Percentiles rank a stretch among this genome's conserved stretches.
phyloP scores from a whole-genome alignment of 2,113 vertebrate species.

The Coryphaenoides rupestris region DNA sequence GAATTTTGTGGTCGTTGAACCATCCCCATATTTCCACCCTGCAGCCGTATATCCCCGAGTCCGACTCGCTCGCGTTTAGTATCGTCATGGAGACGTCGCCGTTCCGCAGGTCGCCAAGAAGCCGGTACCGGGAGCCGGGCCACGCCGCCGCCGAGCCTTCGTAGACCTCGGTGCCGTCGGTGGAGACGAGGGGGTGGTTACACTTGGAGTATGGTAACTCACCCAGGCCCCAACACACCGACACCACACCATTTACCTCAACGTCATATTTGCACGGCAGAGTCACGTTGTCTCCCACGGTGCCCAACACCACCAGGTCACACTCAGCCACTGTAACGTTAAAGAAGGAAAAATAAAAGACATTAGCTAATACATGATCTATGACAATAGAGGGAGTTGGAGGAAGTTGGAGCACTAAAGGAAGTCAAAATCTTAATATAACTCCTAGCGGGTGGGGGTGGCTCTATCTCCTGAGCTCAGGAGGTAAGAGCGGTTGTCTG shows the following conservation, averaged over 20 bases:
- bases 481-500: too few species aligned
- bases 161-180: slow-evolving; percentile 23
- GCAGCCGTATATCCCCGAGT: slow-evolving; percentile 43
- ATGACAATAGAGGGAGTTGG: neutral
- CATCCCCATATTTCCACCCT: slow-evolving; percentile 29
- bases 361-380: neutral
- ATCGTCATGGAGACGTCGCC: slow-evolving; percentile 47
- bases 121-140: slow-evolving; percentile 9
- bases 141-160: neutral
- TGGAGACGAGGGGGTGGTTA: slow-evolving; percentile 24
- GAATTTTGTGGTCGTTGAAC: slow-evolving; percentile 39
- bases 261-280: slow-evolving; percentile 38
- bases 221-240: slow-evolving; percentile 43
- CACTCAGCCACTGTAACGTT: slow-evolving; percentile 20
- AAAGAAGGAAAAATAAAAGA: neutral
- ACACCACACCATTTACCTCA: slow-evolving; percentile 14
- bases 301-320: neutral
- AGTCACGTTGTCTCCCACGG: slow-evolving; percentile 30
- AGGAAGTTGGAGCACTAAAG: neutral
- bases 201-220: slow-evolving; percentile 23
- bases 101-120: slow-evolving; percentile 19
- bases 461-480: too few species aligned
- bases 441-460: too few species aligned
- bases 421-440: neutral
- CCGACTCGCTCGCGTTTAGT: neutral